Evolutionary conservation across 2,113 vertebrate species (phyloP), one percentile per base, ranked within the genome.

Genomic region (Petrocephalus microphthalmus): DNA sequence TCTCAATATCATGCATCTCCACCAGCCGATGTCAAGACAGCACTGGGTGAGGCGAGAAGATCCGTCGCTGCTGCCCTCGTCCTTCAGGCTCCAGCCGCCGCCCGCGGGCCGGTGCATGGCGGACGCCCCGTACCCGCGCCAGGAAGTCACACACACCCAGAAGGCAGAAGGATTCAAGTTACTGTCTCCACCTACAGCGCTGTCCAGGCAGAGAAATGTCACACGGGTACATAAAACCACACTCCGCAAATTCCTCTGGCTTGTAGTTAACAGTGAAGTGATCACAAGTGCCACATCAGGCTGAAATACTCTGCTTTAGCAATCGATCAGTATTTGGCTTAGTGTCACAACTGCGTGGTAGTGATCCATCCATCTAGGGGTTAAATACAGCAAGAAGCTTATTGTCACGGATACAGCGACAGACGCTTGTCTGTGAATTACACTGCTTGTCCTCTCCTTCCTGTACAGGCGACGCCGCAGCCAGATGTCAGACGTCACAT

Each of bases 1-100:
- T 37, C 74, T 56, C 37, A 8, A 83, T 57, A 47, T n/a, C 20
- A 0, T 88, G 57, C 45, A 29, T 45, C 33, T 17, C 33, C 1
- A 86, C 89, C 81, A 94, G 91, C 91, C 94, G 37, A 56, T 49
- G 88, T 53, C 88, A 25, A 7, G 45, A 51, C 88, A 90, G 0
- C 87, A 67, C 89, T 96, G 95, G 90, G 90, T 90, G 7, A 88
- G 92, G 47, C 88, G 87, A 1, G 52, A 89, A 54, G 92, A 92
- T 82, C 92, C 89, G 25, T 87, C 60, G 13, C 89, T 93, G 52
- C 92, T 91, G 0, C 93, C 95, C 54, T 42, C 91, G 22, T 83
- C 91, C 81, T 95, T 96, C 92, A 94, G 94, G 85, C 94, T 96
- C 20, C 67, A 91, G 74, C 94, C 93, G 7, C 95, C 95, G 67